These are phyloP conservation scores for Dromiciops gliroides DNA, from an alignment of 2,113 vertebrate species.

Conservation along the genomic window DNA sequence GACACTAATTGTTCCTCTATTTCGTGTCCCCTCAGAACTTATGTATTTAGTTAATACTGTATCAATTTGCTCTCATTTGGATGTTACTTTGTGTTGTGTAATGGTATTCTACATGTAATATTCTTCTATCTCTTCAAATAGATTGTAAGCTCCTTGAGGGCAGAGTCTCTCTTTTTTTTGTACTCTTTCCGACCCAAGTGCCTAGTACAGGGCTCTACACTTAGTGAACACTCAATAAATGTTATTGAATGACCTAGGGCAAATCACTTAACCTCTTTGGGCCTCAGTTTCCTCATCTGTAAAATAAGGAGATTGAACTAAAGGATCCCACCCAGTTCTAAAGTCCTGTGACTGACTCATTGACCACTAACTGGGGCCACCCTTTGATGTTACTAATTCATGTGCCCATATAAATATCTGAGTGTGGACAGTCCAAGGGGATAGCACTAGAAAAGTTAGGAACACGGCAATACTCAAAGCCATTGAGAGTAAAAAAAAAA, in stretches of 20 bases:
- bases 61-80: slow-evolving; percentile 36
- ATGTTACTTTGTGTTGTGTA: slow-evolving; percentile 53
- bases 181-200: background rate
- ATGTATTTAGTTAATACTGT: slow-evolving; percentile 48
- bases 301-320: background rate
- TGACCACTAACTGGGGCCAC: background rate
- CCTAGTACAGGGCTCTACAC: slow-evolving; percentile 37
- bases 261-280: background rate
- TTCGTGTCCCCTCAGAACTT: slow-evolving; percentile 11
- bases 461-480: background rate
- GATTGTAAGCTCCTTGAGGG: slow-evolving; percentile 56
- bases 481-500: background rate
- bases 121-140: slow-evolving; percentile 25
- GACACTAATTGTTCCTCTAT: background rate
- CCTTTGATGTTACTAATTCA: slow-evolving; percentile 28
- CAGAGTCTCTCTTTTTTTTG: slow-evolving; percentile 38
- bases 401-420: background rate
- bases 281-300: background rate
- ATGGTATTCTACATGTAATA: background rate
- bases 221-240: slow-evolving; percentile 52
- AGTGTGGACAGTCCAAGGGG: background rate
- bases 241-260: slow-evolving; percentile 16
- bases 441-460: background rate
- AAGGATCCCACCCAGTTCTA: background rate
- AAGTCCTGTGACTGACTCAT: background rate